Evolutionary conservation across 2,113 vertebrate species (phyloP).

Genomic region (Mustela nigripes): DNA sequence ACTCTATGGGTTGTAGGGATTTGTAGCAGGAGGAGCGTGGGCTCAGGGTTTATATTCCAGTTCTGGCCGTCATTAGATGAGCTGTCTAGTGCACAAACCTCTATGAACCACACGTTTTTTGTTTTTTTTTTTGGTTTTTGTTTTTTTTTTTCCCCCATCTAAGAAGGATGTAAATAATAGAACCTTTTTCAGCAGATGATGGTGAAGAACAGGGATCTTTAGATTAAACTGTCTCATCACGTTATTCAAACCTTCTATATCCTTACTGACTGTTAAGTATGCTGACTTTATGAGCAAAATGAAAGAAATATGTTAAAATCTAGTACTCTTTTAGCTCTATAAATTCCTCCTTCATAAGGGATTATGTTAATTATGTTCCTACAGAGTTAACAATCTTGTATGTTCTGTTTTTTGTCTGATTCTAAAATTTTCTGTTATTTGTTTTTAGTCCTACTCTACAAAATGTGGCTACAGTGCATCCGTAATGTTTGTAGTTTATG

Average conservation of each 20-base stretch:
- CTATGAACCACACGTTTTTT: background rate
- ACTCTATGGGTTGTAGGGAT: background rate
- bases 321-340: background rate
- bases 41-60: background rate
- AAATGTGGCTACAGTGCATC: background rate
- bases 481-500: background rate
- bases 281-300: background rate
- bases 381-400: background rate
- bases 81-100: background rate
- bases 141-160: background rate
- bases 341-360: background rate
- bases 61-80: background rate
- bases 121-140: background rate
- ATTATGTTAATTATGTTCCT: background rate
- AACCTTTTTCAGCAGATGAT: background rate
- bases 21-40: background rate
- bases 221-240: background rate
- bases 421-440: background rate
- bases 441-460: background rate
- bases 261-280: background rate
- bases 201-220: background rate
- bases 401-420: background rate
- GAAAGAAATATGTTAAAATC: background rate
- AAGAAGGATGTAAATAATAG: background rate
- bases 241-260: background rate